Conservation (phyloP, 2,888 invertebrate species). For the Capitulum mitella region DNA sequence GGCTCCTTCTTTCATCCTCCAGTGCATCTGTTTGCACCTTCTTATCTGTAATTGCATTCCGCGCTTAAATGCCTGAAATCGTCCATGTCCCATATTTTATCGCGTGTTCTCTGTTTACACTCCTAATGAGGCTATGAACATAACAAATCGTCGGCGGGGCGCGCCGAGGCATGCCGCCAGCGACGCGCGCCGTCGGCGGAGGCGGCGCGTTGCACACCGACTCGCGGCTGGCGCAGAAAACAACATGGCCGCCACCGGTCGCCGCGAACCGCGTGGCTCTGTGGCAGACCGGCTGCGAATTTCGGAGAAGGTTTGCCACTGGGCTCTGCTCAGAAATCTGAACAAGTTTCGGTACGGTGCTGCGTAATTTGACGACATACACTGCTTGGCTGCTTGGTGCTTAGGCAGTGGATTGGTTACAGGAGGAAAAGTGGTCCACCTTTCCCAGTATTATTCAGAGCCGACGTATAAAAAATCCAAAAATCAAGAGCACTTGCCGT, state of each 20-base stretch:
- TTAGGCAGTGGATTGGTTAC: no score
- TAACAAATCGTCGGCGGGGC: not conserved
- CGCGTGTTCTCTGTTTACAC: slow-evolving; percentile 7
- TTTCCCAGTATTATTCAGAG: no score
- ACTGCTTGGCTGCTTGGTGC: no score
- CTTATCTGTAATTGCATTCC: slow-evolving; percentile 15
- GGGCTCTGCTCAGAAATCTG: no score
- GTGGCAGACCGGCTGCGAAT: no score
- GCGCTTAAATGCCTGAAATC: slow-evolving; percentile 18
- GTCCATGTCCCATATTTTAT: slow-evolving; percentile 23
- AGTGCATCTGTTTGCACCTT: slow-evolving; percentile 18
- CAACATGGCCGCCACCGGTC: not conserved
- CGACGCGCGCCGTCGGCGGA: not conserved
- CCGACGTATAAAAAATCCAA: no score
- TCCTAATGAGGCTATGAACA: slow-evolving; percentile 15
- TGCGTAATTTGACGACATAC: no score
- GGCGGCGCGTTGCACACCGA: slow-evolving; percentile 6
- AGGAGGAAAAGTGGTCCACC: no score
- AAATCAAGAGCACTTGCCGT: no score
- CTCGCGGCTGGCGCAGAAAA: not conserved
- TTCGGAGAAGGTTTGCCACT: no score
- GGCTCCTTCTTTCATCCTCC: slow-evolving; percentile 15
- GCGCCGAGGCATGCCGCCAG: not conserved
- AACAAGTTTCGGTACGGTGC: no score
- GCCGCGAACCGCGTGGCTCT: no score